phyloP scores from a whole-genome alignment of 2,797 vertebrate genomes.

The Lates japonicus region DNA sequence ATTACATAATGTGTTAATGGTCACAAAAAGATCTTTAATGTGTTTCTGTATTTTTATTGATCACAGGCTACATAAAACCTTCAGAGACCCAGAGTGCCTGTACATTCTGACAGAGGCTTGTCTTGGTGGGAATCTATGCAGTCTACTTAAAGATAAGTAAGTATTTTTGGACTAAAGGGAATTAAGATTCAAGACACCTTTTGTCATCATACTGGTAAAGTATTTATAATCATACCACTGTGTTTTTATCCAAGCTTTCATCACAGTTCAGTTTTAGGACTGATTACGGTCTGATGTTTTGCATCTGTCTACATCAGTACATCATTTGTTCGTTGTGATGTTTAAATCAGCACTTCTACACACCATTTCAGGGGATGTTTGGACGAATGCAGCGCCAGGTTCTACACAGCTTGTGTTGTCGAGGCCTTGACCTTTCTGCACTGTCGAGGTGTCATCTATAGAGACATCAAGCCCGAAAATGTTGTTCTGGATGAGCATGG shows the following conservation, averaged over 20 bases:
- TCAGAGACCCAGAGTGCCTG: constrained; percentile 80
- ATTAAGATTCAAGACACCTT: constrained; percentile 8
- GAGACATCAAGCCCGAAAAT: constrained; percentile 88
- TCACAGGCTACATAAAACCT: constrained; percentile 82
- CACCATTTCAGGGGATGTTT: constrained; percentile 77
- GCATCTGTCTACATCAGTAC: background rate
- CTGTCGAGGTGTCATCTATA: constrained; percentile 77
- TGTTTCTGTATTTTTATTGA: constrained; percentile 13
- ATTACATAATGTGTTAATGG: constrained; percentile 6
- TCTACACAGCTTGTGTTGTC: constrained; percentile 85
- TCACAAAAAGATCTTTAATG: constrained; percentile 5
- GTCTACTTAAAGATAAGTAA: constrained; percentile 84
- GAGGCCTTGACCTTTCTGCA: constrained; percentile 86
- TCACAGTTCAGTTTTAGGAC: constrained; percentile 10
- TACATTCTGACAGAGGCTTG: constrained; percentile 87
- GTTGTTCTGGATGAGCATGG: constrained; percentile 84
- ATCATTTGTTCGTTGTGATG: background rate
- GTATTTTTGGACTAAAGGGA: constrained; percentile 21
- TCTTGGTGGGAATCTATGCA: constrained; percentile 84
- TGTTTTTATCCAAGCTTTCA: constrained; percentile 27
- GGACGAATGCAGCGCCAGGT: constrained; percentile 80
- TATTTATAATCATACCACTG: background rate
- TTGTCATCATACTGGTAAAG: background rate
- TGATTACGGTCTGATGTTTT: background rate
- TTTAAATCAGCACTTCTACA: background rate